Evolutionary conservation across 2,888 invertebrate genomes (phyloP).

Genomic region (Drosophila paracracens): DNA sequence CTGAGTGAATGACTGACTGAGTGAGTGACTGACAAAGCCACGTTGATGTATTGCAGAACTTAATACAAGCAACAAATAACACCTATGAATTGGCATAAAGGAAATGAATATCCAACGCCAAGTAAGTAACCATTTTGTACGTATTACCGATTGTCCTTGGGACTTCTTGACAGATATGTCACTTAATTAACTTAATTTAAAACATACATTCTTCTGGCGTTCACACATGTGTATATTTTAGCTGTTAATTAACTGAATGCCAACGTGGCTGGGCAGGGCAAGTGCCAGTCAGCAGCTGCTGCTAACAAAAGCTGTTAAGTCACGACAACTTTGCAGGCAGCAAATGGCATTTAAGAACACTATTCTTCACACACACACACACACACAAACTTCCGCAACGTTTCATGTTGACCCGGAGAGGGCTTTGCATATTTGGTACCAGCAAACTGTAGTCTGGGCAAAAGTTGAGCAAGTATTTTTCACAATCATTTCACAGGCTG

Average conservation of each 20-base stretch:
- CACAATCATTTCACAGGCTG: slow-evolving; percentile 63
- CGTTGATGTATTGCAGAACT: slow-evolving; percentile 22
- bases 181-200: slow-evolving; percentile 73
- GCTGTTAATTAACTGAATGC: slow-evolving; percentile 75
- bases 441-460: slow-evolving; percentile 33
- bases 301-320: slow-evolving; percentile 60
- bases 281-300: slow-evolving; percentile 26
- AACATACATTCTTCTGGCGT: slow-evolving; percentile 26
- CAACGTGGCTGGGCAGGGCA: slow-evolving; percentile 52
- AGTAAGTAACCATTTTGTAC: slow-evolving; percentile 29
- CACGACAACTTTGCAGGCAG: slow-evolving; percentile 66
- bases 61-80: slow-evolving; percentile 2
- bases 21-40: slow-evolving; percentile 38
- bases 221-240: slow-evolving; percentile 46
- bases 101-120: slow-evolving; percentile 43
- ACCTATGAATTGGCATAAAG: slow-evolving; percentile 33
- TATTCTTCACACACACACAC: slow-evolving; percentile 1
- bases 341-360: slow-evolving; percentile 70
- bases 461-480: slow-evolving; percentile 52
- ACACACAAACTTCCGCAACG: slow-evolving; percentile 3
- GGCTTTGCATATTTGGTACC: slow-evolving; percentile 56
- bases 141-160: slow-evolving; percentile 16
- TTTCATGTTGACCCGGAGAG: slow-evolving; percentile 24
- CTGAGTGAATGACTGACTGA: slow-evolving; percentile 22
- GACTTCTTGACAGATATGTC: slow-evolving; percentile 55